Conservation (phyloP, 1,140 invertebrate genomes). For the Halesus radiatus region DNA sequence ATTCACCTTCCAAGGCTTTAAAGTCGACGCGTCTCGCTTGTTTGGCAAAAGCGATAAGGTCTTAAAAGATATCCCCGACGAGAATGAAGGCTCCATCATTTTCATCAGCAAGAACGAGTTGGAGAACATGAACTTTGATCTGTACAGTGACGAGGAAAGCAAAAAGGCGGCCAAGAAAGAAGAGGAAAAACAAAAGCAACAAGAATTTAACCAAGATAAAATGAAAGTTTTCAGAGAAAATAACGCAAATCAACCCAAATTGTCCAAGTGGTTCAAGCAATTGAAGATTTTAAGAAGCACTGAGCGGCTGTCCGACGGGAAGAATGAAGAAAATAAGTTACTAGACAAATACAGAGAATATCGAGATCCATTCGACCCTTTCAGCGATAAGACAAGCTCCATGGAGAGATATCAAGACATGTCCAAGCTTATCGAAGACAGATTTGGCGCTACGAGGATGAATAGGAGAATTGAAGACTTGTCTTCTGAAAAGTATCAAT, state of each 20-base stretch:
- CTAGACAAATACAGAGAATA: conserved; percentile 65
- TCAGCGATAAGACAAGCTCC: conserved; percentile 68
- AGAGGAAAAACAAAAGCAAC: conserved; percentile 61
- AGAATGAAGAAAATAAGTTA: conserved; percentile 64
- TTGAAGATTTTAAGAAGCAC: conserved; percentile 67
- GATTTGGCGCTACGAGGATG: conserved; percentile 68
- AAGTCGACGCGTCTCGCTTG: conserved; percentile 67
- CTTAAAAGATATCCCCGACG: conserved; percentile 73
- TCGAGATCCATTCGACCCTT: conserved; percentile 69
- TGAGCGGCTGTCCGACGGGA: conserved; percentile 63
- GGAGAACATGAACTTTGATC: conserved; percentile 71
- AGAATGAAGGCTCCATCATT: conserved; percentile 75
- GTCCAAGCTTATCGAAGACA: conserved; percentile 73
- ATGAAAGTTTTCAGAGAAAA: conserved; percentile 73
- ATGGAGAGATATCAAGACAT: conserved; percentile 75
- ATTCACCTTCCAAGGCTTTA: conserved; percentile 70
- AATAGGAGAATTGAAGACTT: conserved; percentile 62
- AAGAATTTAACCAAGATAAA: conserved; percentile 68
- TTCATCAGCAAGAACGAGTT: conserved; percentile 75
- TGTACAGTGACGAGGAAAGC: conserved; percentile 66
- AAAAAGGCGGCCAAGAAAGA: conserved; percentile 61
- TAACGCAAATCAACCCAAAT: conserved; percentile 66
- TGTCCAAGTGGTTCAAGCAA: conserved; percentile 74
- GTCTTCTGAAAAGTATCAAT: conserved; percentile 68
- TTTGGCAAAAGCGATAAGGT: conserved; percentile 70